phyloP scores from a whole-genome alignment of 2,888 invertebrate species.

The Epinotia ramella region DNA sequence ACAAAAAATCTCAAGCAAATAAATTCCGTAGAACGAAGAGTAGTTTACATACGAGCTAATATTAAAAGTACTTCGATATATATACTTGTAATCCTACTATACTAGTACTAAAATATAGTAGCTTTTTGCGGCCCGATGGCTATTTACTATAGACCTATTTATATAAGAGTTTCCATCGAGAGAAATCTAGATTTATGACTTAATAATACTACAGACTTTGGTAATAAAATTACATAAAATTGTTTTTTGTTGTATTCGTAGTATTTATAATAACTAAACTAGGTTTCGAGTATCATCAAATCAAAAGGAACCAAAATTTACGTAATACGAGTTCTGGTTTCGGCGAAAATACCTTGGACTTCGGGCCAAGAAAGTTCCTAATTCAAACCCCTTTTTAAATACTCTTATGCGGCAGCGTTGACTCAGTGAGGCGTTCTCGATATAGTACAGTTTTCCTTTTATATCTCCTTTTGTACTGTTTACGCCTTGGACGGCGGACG shows the following conservation, averaged over 20 bases:
- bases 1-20: constrained; percentile 25
- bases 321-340: too few species aligned
- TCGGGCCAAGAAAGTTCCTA: not conserved
- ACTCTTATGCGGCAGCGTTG: constrained; percentile 46
- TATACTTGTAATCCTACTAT: too few species aligned
- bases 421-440: constrained; percentile 48
- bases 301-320: not conserved
- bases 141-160: too few species aligned
- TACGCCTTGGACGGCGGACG: constrained; percentile 50
- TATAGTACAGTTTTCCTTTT: constrained; percentile 49
- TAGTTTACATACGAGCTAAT: not conserved
- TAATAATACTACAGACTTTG: too few species aligned
- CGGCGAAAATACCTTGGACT: not conserved
- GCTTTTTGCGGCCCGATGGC: too few species aligned
- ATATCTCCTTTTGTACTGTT: constrained; percentile 55
- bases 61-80: not conserved
- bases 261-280: too few species aligned
- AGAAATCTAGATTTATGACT: too few species aligned
- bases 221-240: not conserved
- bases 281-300: not conserved
- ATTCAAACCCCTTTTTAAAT: not conserved
- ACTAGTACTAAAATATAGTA: too few species aligned
- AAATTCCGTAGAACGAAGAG: not conserved
- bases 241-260: not conserved
- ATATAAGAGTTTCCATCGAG: too few species aligned